Conservation (phyloP, 1,140 invertebrate genomes). For the Xylocopa sonorina region DNA sequence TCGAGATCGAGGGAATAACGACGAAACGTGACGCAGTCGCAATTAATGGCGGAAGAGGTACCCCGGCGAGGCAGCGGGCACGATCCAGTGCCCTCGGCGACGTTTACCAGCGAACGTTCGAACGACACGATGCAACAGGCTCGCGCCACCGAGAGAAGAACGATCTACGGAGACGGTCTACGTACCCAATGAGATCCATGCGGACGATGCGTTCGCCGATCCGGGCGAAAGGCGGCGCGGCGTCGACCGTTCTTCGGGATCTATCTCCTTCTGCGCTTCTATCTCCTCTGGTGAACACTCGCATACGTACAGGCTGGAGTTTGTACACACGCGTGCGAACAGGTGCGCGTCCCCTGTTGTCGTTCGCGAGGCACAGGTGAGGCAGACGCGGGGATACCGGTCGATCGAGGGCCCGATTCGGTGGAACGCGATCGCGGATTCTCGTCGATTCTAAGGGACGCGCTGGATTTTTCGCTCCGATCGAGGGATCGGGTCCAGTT, state of each 20-base stretch:
- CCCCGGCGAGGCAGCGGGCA: neutral
- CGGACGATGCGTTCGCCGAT: neutral
- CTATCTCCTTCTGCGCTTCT: no score
- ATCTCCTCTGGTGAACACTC: neutral
- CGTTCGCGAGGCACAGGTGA: neutral
- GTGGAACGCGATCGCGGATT: neutral
- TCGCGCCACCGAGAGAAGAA: neutral
- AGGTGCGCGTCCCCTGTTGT: neutral
- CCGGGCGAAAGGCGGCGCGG: neutral
- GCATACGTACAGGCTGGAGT: neutral
- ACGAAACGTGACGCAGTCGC: constrained; percentile 54
- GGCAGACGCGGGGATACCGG: no score
- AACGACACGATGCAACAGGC: constrained; percentile 1
- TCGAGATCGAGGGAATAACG: constrained; percentile 66
- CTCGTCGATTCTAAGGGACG: neutral
- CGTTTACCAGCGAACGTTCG: neutral
- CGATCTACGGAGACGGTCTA: neutral
- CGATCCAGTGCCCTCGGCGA: neutral
- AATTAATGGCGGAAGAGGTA: constrained; percentile 59
- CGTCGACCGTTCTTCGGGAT: neutral
- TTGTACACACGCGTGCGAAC: neutral
- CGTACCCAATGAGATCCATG: constrained; percentile 39
- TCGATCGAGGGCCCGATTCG: neutral
- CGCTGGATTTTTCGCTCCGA: neutral
- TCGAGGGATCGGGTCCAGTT: constrained; percentile 48